Evolutionary conservation across 2,888 invertebrate species (phyloP).

Genomic region (Trichopoda pennipes): DNA sequence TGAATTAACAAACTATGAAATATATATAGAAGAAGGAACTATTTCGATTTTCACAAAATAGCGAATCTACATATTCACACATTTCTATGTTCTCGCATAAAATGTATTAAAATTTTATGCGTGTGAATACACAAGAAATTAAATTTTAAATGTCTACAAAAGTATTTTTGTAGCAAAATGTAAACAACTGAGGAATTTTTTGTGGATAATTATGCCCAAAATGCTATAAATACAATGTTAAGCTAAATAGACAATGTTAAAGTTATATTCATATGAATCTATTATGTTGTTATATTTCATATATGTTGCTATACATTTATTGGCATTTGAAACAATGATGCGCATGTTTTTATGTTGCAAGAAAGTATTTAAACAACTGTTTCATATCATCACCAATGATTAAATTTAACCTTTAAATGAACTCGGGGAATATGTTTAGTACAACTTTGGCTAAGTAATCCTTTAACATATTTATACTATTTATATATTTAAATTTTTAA

Average conservation of each 20-base stretch:
- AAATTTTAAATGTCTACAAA: conserved; percentile 6
- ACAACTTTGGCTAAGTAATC: no score
- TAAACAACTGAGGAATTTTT: background rate
- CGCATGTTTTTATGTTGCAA: no score
- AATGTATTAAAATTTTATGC: conserved; percentile 8
- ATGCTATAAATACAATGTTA: conserved; percentile 8
- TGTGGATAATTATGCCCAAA: background rate
- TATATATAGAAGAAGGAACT: background rate
- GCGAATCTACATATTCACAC: background rate
- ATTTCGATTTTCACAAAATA: background rate
- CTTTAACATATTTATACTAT: no score
- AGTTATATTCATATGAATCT: background rate
- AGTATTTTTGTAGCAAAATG: background rate
- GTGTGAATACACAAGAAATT: conserved; percentile 1
- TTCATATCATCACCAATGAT: no score
- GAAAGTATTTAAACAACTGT: no score
- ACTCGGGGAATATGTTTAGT: no score
- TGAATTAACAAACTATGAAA: conserved; percentile 24
- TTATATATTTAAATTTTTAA: no score
- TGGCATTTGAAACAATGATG: no score
- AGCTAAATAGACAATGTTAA: background rate
- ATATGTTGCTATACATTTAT: no score
- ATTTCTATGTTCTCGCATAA: background rate
- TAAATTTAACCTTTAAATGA: no score
- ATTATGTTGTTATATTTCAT: no score